Evolutionary conservation across 2,113 vertebrate species (phyloP).

Genomic region (Podilymbus podiceps): DNA sequence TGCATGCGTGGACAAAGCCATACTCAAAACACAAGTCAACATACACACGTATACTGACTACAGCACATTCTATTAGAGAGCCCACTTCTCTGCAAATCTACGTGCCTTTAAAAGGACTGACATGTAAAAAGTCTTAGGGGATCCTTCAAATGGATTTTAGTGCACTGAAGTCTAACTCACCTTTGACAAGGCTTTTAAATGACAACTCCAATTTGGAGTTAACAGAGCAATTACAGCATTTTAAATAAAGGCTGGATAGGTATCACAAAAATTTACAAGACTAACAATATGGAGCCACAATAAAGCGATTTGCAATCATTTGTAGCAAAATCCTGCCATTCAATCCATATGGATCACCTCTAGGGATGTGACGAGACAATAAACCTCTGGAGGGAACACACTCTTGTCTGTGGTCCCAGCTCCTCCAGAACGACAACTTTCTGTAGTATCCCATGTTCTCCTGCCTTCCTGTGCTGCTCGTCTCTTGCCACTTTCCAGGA

Average conservation of each 20-base stretch:
- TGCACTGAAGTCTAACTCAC: neutral
- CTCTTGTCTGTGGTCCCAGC: neutral
- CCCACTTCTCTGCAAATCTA: neutral
- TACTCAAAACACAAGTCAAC: neutral
- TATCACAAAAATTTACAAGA: neutral
- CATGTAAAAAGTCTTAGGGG: neutral
- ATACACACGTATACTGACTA: accelerated
- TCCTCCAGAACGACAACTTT: neutral
- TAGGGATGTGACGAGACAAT: neutral
- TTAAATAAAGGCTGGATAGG: neutral
- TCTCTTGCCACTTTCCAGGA: neutral
- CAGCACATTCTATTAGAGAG: neutral
- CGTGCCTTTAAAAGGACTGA: neutral
- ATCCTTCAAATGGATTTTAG: neutral
- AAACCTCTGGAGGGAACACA: neutral
- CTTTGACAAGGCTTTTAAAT: neutral
- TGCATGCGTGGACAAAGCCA: neutral
- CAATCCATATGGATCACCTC: accelerated
- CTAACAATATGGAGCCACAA: neutral
- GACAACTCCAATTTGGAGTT: neutral
- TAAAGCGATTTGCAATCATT: neutral
- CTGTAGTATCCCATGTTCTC: neutral
- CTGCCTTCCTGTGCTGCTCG: neutral
- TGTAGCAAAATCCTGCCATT: neutral
- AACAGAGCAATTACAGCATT: neutral